Base-by-base conservation (phyloP, 2,797 vertebrate species). In the Limosa lapponica region DNA sequence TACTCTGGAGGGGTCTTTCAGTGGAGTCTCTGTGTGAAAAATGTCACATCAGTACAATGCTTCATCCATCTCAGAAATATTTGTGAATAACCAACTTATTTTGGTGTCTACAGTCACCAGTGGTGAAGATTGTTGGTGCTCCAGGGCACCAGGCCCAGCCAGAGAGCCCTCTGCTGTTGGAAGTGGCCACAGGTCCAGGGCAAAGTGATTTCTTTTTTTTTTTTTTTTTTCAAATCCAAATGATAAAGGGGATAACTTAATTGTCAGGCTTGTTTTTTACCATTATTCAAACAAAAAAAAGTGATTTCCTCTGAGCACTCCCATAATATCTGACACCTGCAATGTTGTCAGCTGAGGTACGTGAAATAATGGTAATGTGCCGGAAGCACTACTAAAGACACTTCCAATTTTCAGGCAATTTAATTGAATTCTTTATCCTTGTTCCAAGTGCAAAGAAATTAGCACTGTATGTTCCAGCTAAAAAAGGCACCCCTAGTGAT, bases 401-500 rank as follows among this genome's bases (percentile, higher is more conserved):
- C 28, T 91, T 85, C 83, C 46, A 91, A 66, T 94, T 96, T 95
- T 79, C 82, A 43, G 81, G 59, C 73, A 57, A 3, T 87, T 92
- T 95, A 90, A 95, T 95, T 97, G 95, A 94, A 95, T 91, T 94
- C 73, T 92, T 49, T 79, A n/a, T 28, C 70, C 36, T 73, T 0
- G 3, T 95, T 94, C 73, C 93, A 91, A 93, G 88, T 92, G 39
- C 85, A 90, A 89, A 70, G 64, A 89, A 94, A 95, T 95, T 75
- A 96, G 66, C 46, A 74, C 93, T 91, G 39, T 83, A 36, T 57
- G 70, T 83, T 90, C 89, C 87, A 96, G 69, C 81, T 87, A 30
- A 71, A 74, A 36, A 71, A 82, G 48, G 73, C 58, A 37, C 52
- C 86, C 59, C 79, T 89, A 18, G 12, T 83, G 36, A 95, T 95